Conservation (phyloP, 1,140 invertebrate genomes). For the Leucophenga varia region DNA sequence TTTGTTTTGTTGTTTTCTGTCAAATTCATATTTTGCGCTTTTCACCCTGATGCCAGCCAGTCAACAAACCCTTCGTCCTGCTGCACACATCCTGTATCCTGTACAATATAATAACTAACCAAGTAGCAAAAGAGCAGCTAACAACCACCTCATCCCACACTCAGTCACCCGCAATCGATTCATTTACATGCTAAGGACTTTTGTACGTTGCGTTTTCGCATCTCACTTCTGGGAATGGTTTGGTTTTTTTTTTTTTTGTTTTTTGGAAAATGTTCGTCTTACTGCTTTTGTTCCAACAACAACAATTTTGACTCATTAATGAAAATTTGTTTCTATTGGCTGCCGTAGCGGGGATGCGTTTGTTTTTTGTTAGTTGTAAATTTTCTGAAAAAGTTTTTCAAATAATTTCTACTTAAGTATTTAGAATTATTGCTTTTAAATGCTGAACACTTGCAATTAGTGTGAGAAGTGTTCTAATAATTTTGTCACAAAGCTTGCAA, state of each 20-base stretch:
- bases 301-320: conserved; percentile 46
- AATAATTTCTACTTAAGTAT: conserved; percentile 51
- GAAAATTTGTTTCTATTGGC: conserved; percentile 50
- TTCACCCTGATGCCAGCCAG: conserved; percentile 11
- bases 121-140: background rate
- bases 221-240: conserved; percentile 31
- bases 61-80: background rate
- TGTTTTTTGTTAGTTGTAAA: conserved; percentile 36
- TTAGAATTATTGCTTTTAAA: conserved; percentile 54
- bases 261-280: too few relatives aligned
- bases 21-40: conserved; percentile 53
- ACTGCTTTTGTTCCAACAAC: too few relatives aligned
- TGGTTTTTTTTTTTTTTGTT: conserved; percentile 19
- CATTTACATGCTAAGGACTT: conserved; percentile 47
- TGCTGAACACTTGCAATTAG: too few relatives aligned
- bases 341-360: background rate
- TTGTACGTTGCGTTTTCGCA: conserved; percentile 16
- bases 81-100: too few relatives aligned
- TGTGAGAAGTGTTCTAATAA: too few relatives aligned
- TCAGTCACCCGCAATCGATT: conserved; percentile 29
- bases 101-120: too few relatives aligned
- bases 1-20: conserved; percentile 57
- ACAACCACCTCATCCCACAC: conserved; percentile 3
- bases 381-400: conserved; percentile 44
- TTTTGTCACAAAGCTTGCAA: too few relatives aligned